Evolutionary conservation across 1,140 invertebrate species (phyloP), one percentile per base, ranked within the genome.

Genomic region (Eufriesea mexicana): DNA sequence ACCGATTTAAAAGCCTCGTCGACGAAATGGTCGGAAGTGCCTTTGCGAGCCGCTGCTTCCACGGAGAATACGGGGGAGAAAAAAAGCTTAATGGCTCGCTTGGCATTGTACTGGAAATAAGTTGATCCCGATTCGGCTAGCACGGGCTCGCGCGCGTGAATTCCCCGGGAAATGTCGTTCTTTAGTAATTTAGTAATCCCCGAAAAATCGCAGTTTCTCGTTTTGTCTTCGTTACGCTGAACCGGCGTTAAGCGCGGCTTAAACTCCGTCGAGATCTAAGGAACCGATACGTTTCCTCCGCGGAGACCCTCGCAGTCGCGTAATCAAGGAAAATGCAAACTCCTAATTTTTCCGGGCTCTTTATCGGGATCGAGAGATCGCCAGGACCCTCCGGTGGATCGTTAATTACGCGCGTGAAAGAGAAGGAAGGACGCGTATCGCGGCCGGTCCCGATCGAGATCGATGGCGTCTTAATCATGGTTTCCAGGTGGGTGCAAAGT

Each of bases 1-100:
- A 71, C 51, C 85, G 76, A 87, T 77, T 79, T 64, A 57, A 71
- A 87, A 87, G 74, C 20, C 47, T 55, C 47, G 66, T n/a, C 61
- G 62, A 35, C 18, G 61, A 49, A 71, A 25, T 67, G 64, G 72
- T 75, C 68, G 57, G 61, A 25, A 54, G 14, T 57, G 54, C 20
- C 45, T 49, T 42, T 35, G 55, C 47, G 18, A n/a, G 20, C 45
- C 54, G 16, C 2, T 25, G 9, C 23, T 20, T 25, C n/a, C 74
- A 57, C 45, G 59, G 35, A 67, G 70, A 76, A 66, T 64, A 66
- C 49, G 42, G 57, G 42, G 2, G 47, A 45, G 66, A 70, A 35
- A 62, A 28, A 70, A n/a, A 70, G 1, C 28, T 62, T 75, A 66
- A 66, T 57, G 51, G 62, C 62, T 66, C 20, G n/a, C 9, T 25